Conservation (phyloP, 2,797 vertebrate genomes). For the Dallia pectoralis region DNA sequence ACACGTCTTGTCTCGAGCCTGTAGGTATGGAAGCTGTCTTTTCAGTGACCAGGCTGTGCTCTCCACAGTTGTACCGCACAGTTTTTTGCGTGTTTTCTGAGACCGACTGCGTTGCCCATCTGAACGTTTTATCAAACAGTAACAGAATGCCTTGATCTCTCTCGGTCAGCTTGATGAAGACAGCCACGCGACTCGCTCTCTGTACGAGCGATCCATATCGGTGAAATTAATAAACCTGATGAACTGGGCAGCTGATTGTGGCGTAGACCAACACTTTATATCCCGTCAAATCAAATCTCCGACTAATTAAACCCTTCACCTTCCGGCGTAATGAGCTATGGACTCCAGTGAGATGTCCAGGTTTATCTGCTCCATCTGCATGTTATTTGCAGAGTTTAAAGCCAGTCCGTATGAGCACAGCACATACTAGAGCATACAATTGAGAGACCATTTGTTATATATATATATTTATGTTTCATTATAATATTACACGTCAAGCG, state of each 20-base stretch:
- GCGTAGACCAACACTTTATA: neutral
- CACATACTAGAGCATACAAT: neutral
- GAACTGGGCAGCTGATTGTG: neutral
- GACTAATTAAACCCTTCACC: neutral
- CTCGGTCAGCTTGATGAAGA: no score
- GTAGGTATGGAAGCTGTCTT: no score
- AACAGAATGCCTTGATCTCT: no score
- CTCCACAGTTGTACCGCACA: no score
- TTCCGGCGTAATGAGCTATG: slow-evolving; percentile 19
- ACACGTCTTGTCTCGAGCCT: no score
- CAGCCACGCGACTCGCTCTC: no score
- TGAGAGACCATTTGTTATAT: neutral
- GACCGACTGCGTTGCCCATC: no score
- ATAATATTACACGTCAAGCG: neutral
- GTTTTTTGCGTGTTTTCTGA: no score
- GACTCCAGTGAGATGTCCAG: slow-evolving; percentile 38
- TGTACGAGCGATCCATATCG: no score
- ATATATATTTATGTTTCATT: neutral
- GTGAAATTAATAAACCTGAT: neutral
- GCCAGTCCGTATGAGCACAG: slow-evolving; percentile 4
- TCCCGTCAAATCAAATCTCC: neutral
- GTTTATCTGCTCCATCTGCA: slow-evolving; percentile 52
- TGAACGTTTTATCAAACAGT: no score
- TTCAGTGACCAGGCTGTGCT: no score
- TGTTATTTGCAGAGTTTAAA: slow-evolving; percentile 44